phyloP scores from a whole-genome alignment of 92 coral and sea anemone genomes.

The Zoanthus sociatus region DNA sequence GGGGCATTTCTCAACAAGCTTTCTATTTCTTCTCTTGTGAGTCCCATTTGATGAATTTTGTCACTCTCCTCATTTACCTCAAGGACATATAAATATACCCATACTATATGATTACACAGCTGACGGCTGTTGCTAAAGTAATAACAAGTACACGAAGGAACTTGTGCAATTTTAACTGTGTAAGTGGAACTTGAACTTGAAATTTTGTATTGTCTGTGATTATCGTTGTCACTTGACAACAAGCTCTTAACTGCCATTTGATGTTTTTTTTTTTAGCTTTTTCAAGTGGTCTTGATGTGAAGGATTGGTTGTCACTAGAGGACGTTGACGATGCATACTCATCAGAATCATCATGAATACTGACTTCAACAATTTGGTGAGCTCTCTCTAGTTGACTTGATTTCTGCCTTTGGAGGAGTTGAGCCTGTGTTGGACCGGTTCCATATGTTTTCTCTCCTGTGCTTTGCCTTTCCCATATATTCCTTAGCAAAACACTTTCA shows the following conservation, averaged over 20 bases:
- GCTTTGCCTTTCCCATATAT: constrained; percentile 6
- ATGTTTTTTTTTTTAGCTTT: no score
- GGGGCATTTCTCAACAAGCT: constrained; percentile 13
- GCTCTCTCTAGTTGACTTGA: constrained; percentile 24
- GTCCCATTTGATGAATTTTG: constrained; percentile 14
- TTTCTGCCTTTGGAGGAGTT: constrained; percentile 22
- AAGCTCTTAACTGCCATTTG: no score
- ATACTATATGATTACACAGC: constrained; percentile 3
- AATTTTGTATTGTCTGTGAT: no score
- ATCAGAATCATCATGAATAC: no score
- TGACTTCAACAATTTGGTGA: background rate
- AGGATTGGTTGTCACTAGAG: no score
- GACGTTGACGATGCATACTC: no score
- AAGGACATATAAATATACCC: constrained; percentile 7
- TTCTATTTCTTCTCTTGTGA: constrained; percentile 20
- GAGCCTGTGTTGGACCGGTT: constrained; percentile 37
- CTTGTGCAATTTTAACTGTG: no score
- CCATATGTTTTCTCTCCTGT: constrained; percentile 12
- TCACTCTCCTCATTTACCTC: constrained; percentile 9
- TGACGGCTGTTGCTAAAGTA: constrained; percentile 7
- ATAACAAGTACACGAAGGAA: no score
- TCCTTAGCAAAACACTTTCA: constrained; percentile 31
- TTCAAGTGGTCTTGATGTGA: no score
- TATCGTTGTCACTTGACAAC: no score
- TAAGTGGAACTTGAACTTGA: no score